Evolutionary conservation across 1,140 invertebrate species (phyloP), one percentile per base, ranked within the genome.

Genomic region (Dreissena rostriformis): DNA sequence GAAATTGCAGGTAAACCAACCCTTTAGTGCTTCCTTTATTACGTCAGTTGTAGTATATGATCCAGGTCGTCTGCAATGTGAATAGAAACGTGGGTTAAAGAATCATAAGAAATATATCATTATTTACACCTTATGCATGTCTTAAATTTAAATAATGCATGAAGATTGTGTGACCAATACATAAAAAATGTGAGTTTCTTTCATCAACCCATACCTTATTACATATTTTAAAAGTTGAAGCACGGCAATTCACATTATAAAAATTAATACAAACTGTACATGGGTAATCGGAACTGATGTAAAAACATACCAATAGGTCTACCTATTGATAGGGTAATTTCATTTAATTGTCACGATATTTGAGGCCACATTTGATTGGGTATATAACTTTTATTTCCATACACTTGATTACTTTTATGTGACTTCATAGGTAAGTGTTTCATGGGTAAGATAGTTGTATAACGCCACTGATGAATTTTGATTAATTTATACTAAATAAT

Each of bases 1-100:
- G n/a, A 79, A 53, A 26, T 79, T 49, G 24, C 77, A 79, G 1
- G 77, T 71, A n/a, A 79, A 55, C 77, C 77, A 79, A 19, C 77
- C 77, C 15, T 51, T 22, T n/a, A 79, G 14, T 14, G 52, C 70
- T 11, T 71, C 67, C n/a, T 29, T 19, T 24, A 70, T n/a, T 8
- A 79, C 65, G 55, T 49, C 22, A 1, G n/a, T 15, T 0, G 70
- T 0, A 22, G 70, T 29, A 53, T 71, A 79, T 14, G 17, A 53
- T 70, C 66, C 66, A 14, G 39, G n/a, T 28, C 19, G 2, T 49
- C 77, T 79, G 29, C 7, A 66, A 65, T 28, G 22, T 61, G 5
- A 73, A 55, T 22, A 19, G 26, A 53, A 19, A 53, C 26, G n/a
- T 14, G 4, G 19, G 52, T 19, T 71, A 39, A 14, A 14, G 14